A percentile compares a stretch with the other conserved stretches of the same genome.
These are phyloP conservation scores for Ephialtes manifestator DNA, from an alignment of 2,888 invertebrate species.

Conservation along the genomic window DNA sequence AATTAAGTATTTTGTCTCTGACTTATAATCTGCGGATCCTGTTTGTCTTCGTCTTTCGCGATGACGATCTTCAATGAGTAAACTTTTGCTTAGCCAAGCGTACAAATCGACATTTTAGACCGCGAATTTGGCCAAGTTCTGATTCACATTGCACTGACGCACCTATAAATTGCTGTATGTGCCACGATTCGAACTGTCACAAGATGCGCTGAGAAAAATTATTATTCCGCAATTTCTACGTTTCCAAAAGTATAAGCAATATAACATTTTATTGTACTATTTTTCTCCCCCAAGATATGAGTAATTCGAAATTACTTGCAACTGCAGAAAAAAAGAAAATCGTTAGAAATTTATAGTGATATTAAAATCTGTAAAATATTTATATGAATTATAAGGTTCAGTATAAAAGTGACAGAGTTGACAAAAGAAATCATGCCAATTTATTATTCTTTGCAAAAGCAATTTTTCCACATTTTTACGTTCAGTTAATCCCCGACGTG, in stretches of 20 bases:
- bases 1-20: not conserved
- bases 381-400: not conserved
- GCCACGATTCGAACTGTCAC: not conserved
- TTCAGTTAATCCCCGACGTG: not conserved
- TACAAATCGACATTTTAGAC: not conserved
- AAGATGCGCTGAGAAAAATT: not conserved
- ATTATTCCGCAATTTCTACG: not conserved
- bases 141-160: constrained; percentile 11
- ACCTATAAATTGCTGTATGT: not conserved
- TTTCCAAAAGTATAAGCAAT: not conserved
- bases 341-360: not conserved
- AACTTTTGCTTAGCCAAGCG: not conserved
- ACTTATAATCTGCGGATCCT: not conserved
- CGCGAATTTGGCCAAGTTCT: constrained; percentile 5
- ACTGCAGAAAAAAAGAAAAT: not conserved
- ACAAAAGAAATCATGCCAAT: too few species aligned
- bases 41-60: not conserved
- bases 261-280: too few species aligned
- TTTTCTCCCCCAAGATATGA: too few species aligned
- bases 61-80: not conserved
- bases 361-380: not conserved
- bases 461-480: not conserved
- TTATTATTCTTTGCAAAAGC: too few species aligned
- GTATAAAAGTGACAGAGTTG: not conserved
- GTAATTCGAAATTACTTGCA: too few species aligned